Evolutionary conservation across 2,888 invertebrate species (phyloP).

Genomic region (Ectemnius continuus): DNA sequence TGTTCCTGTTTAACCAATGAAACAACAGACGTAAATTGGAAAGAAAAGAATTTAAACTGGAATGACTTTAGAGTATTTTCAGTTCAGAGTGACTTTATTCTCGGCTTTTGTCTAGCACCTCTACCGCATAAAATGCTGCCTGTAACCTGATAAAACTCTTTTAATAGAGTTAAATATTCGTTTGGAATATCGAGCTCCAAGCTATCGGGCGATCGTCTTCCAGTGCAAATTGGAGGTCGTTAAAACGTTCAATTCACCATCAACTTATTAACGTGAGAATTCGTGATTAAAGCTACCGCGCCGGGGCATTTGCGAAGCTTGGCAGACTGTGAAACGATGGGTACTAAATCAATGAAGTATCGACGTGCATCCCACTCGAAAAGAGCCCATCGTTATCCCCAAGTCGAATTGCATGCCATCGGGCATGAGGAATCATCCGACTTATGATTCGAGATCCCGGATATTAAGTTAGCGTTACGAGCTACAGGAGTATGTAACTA

Average conservation of each 20-base stretch:
- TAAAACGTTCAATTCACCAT: conserved; percentile 11
- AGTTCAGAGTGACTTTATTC: neutral
- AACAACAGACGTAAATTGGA: neutral
- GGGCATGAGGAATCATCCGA: too few relatives aligned
- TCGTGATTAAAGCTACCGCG: neutral
- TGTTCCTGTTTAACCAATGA: neutral
- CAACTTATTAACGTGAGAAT: neutral
- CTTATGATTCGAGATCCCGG: too few relatives aligned
- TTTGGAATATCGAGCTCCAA: conserved; percentile 17
- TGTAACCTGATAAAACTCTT: neutral
- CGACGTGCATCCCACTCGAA: too few relatives aligned
- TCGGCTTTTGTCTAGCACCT: neutral
- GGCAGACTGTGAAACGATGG: too few relatives aligned
- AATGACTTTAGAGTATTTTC: too few relatives aligned
- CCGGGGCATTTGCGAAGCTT: too few relatives aligned
- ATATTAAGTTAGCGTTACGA: conserved; percentile 6
- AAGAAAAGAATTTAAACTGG: neutral
- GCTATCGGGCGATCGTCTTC: conserved; percentile 22
- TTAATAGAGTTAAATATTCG: conserved; percentile 40
- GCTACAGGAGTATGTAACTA: neutral
- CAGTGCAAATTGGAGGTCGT: conserved; percentile 6
- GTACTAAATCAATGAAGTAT: too few relatives aligned
- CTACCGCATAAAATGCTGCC: neutral
- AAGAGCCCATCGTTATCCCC: too few relatives aligned
- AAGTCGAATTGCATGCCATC: too few relatives aligned